Evolutionary conservation across 2,888 invertebrate genomes (phyloP).

Genomic region (Sarcophaga carnaria): DNA sequence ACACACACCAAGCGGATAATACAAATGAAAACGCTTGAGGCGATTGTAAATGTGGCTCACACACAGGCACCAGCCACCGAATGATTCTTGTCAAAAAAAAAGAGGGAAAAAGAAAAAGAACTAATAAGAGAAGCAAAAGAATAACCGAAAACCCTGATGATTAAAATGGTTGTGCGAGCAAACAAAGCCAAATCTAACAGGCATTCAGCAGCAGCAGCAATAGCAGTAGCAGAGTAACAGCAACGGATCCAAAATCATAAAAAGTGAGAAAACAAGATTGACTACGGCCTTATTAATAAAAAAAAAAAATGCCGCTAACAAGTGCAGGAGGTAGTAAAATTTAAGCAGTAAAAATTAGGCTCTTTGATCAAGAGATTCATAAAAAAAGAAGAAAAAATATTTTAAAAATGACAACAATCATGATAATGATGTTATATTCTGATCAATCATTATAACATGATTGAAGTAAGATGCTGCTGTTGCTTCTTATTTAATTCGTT

Average conservation of each 20-base stretch:
- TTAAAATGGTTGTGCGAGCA: not conserved
- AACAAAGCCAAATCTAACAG: conserved; percentile 50
- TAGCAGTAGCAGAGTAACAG: conserved; percentile 27
- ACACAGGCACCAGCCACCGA: not conserved
- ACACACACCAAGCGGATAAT: conserved; percentile 15
- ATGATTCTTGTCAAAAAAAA: conserved; percentile 19
- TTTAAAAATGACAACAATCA: not conserved
- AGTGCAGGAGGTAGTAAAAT: not conserved
- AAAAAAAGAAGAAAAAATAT: not conserved
- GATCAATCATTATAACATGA: not conserved
- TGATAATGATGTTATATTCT: not conserved
- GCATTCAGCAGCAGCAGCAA: conserved; percentile 9
- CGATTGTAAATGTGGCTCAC: conserved; percentile 56
- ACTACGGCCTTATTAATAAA: not conserved
- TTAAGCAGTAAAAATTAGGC: not conserved
- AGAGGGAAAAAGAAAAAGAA: not conserved
- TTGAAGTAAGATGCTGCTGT: too few species aligned
- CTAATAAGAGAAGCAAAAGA: not conserved
- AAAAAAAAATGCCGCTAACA: not conserved
- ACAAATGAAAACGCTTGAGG: conserved; percentile 55
- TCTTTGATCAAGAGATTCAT: not conserved
- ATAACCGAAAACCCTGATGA: conserved; percentile 44
- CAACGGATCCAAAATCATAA: not conserved
- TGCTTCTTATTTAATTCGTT: too few species aligned
- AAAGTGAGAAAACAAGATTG: not conserved